These are phyloP conservation scores for Tribolium castaneum DNA, from an alignment of 1,140 invertebrate species.

Conservation along the genomic window DNA sequence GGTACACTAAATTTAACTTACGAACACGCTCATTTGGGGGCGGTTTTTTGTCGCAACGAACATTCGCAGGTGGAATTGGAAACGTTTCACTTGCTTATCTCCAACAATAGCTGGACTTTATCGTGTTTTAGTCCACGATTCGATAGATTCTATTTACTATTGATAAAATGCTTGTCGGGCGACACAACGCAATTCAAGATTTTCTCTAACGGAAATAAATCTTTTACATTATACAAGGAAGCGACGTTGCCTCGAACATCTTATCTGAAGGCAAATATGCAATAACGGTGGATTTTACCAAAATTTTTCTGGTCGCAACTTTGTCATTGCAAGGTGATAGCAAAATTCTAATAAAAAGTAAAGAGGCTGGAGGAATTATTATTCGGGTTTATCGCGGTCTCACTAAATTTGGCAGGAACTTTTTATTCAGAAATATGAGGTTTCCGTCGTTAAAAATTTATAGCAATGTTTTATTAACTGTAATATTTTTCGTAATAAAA, in stretches of 20 bases:
- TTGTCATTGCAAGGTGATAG: not conserved
- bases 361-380: not conserved
- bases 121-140: not conserved
- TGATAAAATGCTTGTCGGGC: not conserved
- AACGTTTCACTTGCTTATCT: constrained; percentile 26
- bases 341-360: not conserved
- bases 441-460: constrained; percentile 23
- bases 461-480: constrained; percentile 31
- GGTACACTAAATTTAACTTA: constrained; percentile 46
- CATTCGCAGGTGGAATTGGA: constrained; percentile 19
- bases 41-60: constrained; percentile 1
- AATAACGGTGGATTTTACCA: not conserved
- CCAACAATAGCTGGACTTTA: constrained; percentile 22
- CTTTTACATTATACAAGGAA: not conserved
- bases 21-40: constrained; percentile 15
- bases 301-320: too few species aligned
- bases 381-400: not conserved
- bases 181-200: not conserved
- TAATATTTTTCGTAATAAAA: constrained; percentile 27
- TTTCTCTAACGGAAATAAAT: constrained; percentile 1
- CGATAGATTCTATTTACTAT: constrained; percentile 25
- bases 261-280: not conserved
- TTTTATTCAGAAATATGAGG: constrained; percentile 21
- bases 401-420: not conserved
- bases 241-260: not conserved